phyloP scores from a whole-genome alignment of 2,797 vertebrate species.

The Pangasius macronema region DNA sequence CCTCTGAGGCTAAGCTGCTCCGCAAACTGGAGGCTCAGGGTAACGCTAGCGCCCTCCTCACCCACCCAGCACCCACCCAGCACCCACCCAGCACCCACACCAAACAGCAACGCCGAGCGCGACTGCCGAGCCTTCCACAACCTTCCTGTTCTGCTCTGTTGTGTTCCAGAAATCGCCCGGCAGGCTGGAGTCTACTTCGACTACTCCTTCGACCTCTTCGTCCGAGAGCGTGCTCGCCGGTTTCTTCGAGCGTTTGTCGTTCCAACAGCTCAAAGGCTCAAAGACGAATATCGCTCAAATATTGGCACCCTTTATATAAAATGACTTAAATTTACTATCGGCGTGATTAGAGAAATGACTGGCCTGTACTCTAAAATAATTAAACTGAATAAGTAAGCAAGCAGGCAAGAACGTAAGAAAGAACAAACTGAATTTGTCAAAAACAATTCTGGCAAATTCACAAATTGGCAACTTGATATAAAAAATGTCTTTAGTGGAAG shows the following conservation, averaged over 20 bases:
- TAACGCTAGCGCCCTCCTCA: constrained; percentile 60
- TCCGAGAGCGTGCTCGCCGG: no score
- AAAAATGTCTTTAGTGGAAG: neutral
- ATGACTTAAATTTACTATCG: neutral
- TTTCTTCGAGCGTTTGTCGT: no score
- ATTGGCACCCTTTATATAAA: neutral
- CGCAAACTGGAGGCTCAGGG: constrained; percentile 98
- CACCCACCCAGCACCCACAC: neutral
- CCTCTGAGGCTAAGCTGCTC: constrained; percentile 87
- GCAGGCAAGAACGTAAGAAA: no score
- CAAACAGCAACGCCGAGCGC: neutral
- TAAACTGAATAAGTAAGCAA: neutral
- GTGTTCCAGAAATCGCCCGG: constrained; percentile 89
- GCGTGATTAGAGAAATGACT: neutral
- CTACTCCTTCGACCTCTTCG: no score
- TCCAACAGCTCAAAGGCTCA: no score
- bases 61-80: neutral
- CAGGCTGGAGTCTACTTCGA: no score
- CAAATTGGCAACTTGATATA: neutral
- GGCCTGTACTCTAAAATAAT: neutral
- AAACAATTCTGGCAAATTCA: neutral
- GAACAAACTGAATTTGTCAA: no score
- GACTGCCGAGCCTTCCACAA: neutral
- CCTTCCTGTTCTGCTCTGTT: constrained; percentile 35
- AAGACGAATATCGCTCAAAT: neutral